These are phyloP conservation scores for Drosophila setifemur DNA, from an alignment of 1,140 invertebrate species.

Conservation along the genomic window DNA sequence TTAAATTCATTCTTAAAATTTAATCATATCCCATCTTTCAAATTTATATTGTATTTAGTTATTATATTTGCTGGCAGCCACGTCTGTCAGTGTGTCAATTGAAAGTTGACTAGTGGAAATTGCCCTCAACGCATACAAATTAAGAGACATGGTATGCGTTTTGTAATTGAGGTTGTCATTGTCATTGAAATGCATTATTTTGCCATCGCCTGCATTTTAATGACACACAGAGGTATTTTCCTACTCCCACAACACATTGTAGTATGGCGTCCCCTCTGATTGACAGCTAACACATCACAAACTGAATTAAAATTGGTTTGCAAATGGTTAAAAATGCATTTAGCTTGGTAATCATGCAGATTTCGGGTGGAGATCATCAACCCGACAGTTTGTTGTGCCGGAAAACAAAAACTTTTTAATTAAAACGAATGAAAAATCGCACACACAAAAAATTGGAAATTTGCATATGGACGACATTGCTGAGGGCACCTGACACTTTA, in stretches of 20 bases:
- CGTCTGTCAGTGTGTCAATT: too few relatives aligned
- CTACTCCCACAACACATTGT: not conserved
- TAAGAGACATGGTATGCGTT: slow-evolving; percentile 36
- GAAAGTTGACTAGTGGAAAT: slow-evolving; percentile 1
- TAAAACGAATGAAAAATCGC: slow-evolving; percentile 39
- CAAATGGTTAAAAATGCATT: slow-evolving; percentile 32
- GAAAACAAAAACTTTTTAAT: slow-evolving; percentile 66
- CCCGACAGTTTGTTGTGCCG: too few relatives aligned
- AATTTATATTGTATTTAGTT: not conserved
- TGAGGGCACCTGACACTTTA: slow-evolving; percentile 50
- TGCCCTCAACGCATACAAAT: slow-evolving; percentile 41
- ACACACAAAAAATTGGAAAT: slow-evolving; percentile 26
- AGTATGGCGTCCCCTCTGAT: slow-evolving; percentile 13
- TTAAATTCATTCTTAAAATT: not conserved
- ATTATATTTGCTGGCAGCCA: not conserved
- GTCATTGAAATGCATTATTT: slow-evolving; percentile 64
- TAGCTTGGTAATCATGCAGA: slow-evolving; percentile 20
- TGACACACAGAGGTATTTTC: not conserved
- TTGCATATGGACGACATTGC: slow-evolving; percentile 45
- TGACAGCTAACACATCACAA: slow-evolving; percentile 31
- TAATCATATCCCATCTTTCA: not conserved
- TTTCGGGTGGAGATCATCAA: slow-evolving; percentile 21
- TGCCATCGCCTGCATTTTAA: slow-evolving; percentile 46
- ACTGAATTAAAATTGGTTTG: slow-evolving; percentile 24
- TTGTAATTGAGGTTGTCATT: slow-evolving; percentile 60